These are phyloP conservation scores for Hyla sarda DNA, from an alignment of 2,113 vertebrate genomes.

Conservation along the genomic window DNA sequence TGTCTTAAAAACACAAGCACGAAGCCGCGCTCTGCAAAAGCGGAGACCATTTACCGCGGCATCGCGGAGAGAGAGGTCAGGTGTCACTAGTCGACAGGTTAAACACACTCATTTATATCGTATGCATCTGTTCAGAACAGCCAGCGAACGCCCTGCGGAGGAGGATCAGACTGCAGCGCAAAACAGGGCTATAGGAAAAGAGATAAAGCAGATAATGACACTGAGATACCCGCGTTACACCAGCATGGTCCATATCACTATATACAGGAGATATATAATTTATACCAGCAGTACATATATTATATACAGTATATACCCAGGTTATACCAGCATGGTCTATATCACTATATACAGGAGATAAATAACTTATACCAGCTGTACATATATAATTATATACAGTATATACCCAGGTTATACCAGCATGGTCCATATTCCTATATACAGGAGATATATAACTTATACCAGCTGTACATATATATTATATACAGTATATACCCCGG, in stretches of 20 bases:
- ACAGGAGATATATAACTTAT: background rate
- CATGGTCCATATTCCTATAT: background rate
- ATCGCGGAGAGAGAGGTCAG: slow-evolving; percentile 35
- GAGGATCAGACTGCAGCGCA: background rate
- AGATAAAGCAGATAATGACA: no score
- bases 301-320: background rate
- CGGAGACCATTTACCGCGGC: background rate
- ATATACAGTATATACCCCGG: background rate
- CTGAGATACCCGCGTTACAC: background rate
- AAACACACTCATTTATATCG: slow-evolving; percentile 48
- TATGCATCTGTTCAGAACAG: slow-evolving; percentile 18
- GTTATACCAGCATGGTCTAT: background rate
- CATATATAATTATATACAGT: background rate
- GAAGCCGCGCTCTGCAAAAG: background rate
- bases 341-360: no score
- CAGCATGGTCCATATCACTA: background rate
- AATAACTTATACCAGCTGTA: background rate
- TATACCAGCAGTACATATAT: background rate
- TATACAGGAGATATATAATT: background rate
- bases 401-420: slow-evolving; percentile 6
- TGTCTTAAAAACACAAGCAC: slow-evolving; percentile 25
- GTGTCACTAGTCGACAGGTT: slow-evolving; percentile 53
- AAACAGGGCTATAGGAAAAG: background rate
- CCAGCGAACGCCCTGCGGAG: background rate
- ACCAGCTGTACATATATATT: background rate